phyloP scores from a whole-genome alignment of 1,140 invertebrate species.

The Arctopsyche grandis region DNA sequence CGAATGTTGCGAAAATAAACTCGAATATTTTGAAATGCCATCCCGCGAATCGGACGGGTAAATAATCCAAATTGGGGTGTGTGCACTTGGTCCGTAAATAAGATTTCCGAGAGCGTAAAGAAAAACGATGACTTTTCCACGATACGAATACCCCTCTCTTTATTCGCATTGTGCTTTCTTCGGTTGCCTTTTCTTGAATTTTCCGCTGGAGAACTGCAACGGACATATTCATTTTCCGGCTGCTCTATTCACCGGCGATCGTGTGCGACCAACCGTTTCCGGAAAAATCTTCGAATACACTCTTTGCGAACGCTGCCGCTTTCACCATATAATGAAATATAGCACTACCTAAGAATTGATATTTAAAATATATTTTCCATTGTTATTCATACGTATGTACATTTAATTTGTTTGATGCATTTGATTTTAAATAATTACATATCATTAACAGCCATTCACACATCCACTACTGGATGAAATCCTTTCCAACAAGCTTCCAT shows the following conservation, averaged over 20 bases:
- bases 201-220: constrained; percentile 25
- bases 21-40: no score
- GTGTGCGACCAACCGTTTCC: constrained; percentile 5
- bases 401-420: no score
- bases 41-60: background rate
- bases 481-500: no score
- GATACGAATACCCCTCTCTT: background rate
- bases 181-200: background rate
- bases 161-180: background rate
- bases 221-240: constrained; percentile 22
- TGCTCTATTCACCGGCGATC: background rate
- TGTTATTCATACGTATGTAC: no score
- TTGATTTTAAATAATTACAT: no score
- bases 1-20: no score
- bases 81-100: background rate
- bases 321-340: background rate
- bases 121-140: constrained; percentile 1
- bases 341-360: no score
- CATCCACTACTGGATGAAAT: no score
- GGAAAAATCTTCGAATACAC: background rate
- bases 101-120: background rate
- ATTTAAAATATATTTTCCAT: no score
- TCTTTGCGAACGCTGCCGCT: background rate
- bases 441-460: no score
- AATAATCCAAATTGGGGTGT: background rate